Conservation (phyloP, 2,888 invertebrate species). For the Stenotaenia linearis region DNA sequence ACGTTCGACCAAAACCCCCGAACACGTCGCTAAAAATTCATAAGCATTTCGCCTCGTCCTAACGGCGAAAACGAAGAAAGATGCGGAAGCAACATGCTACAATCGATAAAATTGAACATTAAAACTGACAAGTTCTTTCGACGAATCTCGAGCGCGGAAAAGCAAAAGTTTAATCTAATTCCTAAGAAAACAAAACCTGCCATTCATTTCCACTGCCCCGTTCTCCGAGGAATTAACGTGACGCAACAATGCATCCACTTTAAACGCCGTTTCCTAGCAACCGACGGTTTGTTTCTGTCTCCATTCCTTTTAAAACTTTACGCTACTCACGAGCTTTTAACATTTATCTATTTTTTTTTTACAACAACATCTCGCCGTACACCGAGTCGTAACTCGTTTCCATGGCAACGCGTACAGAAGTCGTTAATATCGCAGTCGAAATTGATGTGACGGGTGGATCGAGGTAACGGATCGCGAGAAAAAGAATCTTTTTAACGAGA, state of each 20-base stretch:
- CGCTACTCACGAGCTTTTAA: not conserved
- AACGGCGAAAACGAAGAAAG: not conserved
- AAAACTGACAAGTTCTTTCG: constrained; percentile 9
- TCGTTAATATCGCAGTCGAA: not conserved
- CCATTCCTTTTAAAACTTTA: not conserved
- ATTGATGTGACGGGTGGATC: not conserved
- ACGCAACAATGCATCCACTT: not conserved
- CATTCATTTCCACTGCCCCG: not conserved
- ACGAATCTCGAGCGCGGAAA: not conserved
- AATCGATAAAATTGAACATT: constrained; percentile 26
- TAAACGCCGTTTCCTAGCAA: not conserved
- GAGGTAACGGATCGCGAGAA: not conserved
- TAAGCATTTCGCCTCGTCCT: not conserved
- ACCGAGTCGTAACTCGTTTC: not conserved
- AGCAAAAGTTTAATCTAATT: not conserved
- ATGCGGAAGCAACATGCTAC: constrained; percentile 13
- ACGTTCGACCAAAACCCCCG: no score
- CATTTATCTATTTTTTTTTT: not conserved
- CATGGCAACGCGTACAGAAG: not conserved
- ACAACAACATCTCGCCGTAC: not conserved
- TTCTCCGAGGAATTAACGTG: not conserved
- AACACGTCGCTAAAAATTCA: not conserved
- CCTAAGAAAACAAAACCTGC: not conserved
- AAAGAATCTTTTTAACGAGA: not conserved
- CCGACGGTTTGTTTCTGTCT: not conserved